A percentile compares a stretch with the other conserved stretches of the same genome.
Conservation (phyloP, 2,888 invertebrate species). For the Calameuta idolon region DNA sequence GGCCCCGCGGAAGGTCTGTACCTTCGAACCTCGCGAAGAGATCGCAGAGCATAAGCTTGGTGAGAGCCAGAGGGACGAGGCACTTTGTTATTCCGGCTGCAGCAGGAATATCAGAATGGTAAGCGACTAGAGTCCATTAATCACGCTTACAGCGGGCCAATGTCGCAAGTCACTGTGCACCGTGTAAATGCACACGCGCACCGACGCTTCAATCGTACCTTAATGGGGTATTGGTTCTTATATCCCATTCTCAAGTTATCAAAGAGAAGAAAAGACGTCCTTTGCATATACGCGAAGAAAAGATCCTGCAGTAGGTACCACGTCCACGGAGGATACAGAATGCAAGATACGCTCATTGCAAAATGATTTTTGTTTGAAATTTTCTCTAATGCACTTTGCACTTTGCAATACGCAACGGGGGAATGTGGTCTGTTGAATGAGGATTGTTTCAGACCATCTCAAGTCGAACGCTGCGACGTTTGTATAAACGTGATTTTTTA, state of each 20-base stretch:
- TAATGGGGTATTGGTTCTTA: conserved; percentile 45
- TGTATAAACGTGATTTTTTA: neutral
- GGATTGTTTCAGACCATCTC: too few relatives aligned
- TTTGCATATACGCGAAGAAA: neutral
- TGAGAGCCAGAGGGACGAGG: conserved; percentile 30
- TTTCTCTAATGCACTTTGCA: neutral
- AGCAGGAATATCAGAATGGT: conserved; percentile 61
- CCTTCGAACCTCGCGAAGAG: conserved; percentile 13
- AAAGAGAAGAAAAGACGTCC: neutral
- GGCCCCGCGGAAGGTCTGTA: conserved; percentile 13
- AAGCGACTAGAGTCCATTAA: conserved; percentile 63
- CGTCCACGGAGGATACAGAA: neutral
- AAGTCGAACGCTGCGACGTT: neutral
- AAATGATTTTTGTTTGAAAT: neutral
- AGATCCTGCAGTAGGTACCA: neutral
- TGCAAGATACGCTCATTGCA: neutral
- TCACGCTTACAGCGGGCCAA: conserved; percentile 63
- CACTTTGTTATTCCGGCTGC: conserved; percentile 61
- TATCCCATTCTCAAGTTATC: conserved; percentile 19
- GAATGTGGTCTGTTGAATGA: neutral
- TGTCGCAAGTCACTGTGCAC: conserved; percentile 62
- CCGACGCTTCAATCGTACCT: conserved; percentile 35
- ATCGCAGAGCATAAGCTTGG: neutral
- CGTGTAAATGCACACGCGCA: conserved; percentile 53
- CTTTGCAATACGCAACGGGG: neutral